phyloP scores from a whole-genome alignment of 2,888 invertebrate genomes.

The Chalcosyrphus nemorum region DNA sequence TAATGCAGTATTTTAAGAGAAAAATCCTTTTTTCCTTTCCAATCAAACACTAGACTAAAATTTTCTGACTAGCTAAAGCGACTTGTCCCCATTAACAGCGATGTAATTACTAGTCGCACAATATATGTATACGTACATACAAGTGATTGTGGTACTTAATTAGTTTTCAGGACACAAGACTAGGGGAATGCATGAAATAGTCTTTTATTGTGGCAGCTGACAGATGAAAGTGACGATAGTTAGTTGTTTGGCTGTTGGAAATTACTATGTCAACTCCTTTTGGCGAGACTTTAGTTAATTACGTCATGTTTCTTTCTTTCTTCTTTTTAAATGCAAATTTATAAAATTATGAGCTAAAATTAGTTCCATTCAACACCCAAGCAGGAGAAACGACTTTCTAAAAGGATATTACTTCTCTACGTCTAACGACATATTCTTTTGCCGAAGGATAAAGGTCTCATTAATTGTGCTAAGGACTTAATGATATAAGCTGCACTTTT shows the following conservation, averaged over 20 bases:
- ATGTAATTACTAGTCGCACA: neutral
- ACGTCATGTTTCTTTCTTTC: neutral
- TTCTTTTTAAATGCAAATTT: no score
- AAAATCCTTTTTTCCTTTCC: neutral
- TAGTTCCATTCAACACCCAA: no score
- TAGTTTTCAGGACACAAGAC: neutral
- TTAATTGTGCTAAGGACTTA: no score
- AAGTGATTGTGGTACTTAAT: conserved; percentile 25
- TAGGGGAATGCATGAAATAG: conserved; percentile 4
- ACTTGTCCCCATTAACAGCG: neutral
- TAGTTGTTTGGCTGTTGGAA: neutral
- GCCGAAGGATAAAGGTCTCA: no score
- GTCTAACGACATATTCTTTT: no score
- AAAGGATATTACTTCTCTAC: no score
- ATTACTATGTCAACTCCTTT: neutral
- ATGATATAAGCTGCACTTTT: no score
- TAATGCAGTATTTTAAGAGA: neutral
- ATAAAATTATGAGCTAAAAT: no score
- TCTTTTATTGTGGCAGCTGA: neutral
- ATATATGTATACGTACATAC: conserved; percentile 1
- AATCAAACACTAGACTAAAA: neutral
- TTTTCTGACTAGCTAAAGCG: neutral
- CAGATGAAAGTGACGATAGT: neutral
- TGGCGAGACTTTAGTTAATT: neutral
- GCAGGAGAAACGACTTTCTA: no score